A percentile compares a stretch with the other conserved stretches of the same genome.
Conservation (phyloP, 2,113 vertebrate genomes). For the Falcunculus frontatus region DNA sequence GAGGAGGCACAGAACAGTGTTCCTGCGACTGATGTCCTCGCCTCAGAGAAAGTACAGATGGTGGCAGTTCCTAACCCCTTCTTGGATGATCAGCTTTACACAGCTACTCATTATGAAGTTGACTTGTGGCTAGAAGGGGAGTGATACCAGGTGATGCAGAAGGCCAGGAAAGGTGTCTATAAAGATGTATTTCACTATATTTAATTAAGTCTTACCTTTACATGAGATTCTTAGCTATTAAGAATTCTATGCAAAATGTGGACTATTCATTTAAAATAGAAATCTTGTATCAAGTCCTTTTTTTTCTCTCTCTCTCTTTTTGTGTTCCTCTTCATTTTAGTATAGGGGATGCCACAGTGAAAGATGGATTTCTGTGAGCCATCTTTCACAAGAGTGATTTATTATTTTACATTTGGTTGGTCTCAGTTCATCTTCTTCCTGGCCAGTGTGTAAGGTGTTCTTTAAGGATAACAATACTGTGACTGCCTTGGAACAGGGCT, state of each 20-base stretch:
- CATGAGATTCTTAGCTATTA: background rate
- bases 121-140: background rate
- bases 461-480: background rate
- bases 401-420: background rate
- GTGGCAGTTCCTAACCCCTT: background rate
- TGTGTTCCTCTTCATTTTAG: background rate
- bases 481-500: background rate
- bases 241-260: background rate
- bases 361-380: background rate
- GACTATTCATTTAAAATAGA: background rate
- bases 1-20: background rate
- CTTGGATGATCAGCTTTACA: background rate
- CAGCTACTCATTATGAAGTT: background rate
- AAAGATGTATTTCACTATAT: background rate
- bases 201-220: background rate
- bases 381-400: background rate
- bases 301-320: fast-evolving
- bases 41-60: background rate
- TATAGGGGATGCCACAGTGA: background rate
- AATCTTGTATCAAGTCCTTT: background rate
- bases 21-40: background rate
- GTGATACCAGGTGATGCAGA: background rate
- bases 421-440: background rate
- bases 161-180: background rate
- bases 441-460: background rate